Conservation (phyloP, 2,797 vertebrate genomes). For the Fistularia commersonii region DNA sequence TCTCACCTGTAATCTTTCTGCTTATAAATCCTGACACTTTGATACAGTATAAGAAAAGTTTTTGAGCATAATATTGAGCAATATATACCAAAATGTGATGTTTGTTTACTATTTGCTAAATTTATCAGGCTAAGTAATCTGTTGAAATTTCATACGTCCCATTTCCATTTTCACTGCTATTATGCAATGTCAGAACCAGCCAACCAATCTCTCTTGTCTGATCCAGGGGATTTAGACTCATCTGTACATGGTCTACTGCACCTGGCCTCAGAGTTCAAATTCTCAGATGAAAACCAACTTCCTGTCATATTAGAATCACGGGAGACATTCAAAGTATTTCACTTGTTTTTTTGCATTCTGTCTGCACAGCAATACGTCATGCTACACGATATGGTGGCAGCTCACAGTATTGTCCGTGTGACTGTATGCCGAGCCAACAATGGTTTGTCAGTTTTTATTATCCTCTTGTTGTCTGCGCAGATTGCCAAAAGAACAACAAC, state of each 20-base stretch:
- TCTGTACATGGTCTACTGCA: slow-evolving; percentile 14
- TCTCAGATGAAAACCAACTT: slow-evolving; percentile 9
- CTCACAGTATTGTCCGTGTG: slow-evolving; percentile 94
- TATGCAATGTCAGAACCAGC: neutral
- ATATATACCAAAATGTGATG: too few species aligned
- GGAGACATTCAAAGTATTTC: slow-evolving; percentile 5
- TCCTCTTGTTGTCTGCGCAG: neutral
- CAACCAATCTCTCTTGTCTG: neutral
- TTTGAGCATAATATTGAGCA: too few species aligned
- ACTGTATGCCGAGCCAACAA: slow-evolving; percentile 88
- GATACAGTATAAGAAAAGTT: too few species aligned
- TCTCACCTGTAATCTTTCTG: too few species aligned
- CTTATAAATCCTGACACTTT: too few species aligned
- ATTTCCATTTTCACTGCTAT: neutral
- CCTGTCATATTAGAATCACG: neutral
- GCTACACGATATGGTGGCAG: slow-evolving; percentile 97
- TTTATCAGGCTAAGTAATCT: slow-evolving; percentile 5
- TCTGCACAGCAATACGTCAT: slow-evolving; percentile 91
- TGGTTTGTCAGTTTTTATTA: slow-evolving; percentile 70
- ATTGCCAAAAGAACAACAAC: neutral
- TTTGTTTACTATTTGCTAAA: neutral
- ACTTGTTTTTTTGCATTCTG: slow-evolving; percentile 15
- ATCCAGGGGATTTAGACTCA: slow-evolving; percentile 17
- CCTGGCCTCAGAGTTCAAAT: slow-evolving; percentile 2
- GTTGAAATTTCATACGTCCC: neutral